phyloP scores from a whole-genome alignment of 2,113 vertebrate genomes.

The Morone chrysops region DNA sequence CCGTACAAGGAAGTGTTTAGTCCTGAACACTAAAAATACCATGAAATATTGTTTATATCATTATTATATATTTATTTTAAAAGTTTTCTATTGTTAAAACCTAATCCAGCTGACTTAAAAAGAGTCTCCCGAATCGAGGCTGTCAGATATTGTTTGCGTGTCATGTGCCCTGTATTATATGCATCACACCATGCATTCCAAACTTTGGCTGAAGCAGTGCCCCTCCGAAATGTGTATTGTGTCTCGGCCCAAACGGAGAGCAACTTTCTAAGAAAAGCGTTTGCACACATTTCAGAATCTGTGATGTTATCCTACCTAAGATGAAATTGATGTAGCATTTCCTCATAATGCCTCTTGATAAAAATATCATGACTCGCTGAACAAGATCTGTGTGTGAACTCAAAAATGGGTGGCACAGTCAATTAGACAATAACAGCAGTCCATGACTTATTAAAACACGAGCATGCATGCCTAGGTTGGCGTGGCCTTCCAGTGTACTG shows the following conservation, averaged over 20 bases:
- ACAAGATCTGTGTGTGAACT: not conserved
- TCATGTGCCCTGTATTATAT: conserved; percentile 6
- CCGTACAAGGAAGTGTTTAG: no score
- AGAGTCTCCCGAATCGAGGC: not conserved
- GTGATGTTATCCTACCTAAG: not conserved
- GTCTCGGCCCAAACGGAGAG: not conserved
- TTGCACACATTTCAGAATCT: not conserved
- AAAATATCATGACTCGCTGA: conserved; percentile 3
- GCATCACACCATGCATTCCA: conserved; percentile 9
- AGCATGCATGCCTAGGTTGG: not conserved
- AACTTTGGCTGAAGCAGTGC: not conserved
- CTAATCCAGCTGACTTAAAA: not conserved
- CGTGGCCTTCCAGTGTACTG: not conserved
- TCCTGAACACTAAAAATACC: not conserved
- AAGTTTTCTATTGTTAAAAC: not conserved
- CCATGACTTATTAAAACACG: not conserved
- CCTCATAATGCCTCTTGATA: not conserved
- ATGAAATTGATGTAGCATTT: not conserved
- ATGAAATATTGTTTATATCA: not conserved
- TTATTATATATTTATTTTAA: no score
- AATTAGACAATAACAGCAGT: not conserved
- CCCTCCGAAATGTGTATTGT: not conserved
- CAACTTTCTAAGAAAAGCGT: not conserved
- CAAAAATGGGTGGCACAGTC: not conserved
- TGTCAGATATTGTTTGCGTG: not conserved